Percentiles rank a stretch among this genome's conserved stretches.
Evolutionary conservation across 1,140 invertebrate genomes (phyloP).

Genomic region (Cydia amplana): DNA sequence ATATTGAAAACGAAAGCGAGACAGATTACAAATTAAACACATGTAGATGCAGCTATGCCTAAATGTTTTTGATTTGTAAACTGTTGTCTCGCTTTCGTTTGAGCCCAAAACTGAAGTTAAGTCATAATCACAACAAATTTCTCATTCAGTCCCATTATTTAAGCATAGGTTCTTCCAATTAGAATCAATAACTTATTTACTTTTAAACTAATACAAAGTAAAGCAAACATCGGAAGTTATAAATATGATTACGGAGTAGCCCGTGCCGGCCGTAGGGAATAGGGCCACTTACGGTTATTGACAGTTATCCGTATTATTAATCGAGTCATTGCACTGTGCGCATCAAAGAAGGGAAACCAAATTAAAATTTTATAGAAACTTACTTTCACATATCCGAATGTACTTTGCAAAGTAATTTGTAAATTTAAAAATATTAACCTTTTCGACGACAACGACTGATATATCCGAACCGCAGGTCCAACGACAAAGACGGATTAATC

Average conservation of each 20-base stretch:
- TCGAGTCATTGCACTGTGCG: not conserved
- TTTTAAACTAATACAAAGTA: conserved; percentile 6
- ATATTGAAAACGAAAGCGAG: too few species aligned
- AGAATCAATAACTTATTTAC: not conserved
- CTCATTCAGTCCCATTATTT: not conserved
- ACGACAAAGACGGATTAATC: too few species aligned
- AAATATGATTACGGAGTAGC: not conserved
- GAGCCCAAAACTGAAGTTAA: not conserved
- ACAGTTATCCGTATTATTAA: conserved; percentile 21
- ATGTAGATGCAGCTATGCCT: too few species aligned
- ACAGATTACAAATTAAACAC: too few species aligned
- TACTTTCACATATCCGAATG: too few species aligned
- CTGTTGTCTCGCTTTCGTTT: too few species aligned
- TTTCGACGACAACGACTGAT: too few species aligned
- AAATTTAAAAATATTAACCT: too few species aligned
- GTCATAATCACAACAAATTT: not conserved
- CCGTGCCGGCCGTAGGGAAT: not conserved
- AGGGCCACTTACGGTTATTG: conserved; percentile 9
- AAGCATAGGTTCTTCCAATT: not conserved
- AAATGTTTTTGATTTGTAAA: too few species aligned
- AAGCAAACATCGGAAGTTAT: conserved; percentile 19
- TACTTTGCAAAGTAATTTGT: too few species aligned
- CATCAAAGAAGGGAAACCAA: not conserved
- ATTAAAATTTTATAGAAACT: too few species aligned
- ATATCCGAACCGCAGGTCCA: too few species aligned